These are phyloP conservation scores for Drosophila affinis DNA, from an alignment of 2,888 invertebrate species.

Conservation along the genomic window DNA sequence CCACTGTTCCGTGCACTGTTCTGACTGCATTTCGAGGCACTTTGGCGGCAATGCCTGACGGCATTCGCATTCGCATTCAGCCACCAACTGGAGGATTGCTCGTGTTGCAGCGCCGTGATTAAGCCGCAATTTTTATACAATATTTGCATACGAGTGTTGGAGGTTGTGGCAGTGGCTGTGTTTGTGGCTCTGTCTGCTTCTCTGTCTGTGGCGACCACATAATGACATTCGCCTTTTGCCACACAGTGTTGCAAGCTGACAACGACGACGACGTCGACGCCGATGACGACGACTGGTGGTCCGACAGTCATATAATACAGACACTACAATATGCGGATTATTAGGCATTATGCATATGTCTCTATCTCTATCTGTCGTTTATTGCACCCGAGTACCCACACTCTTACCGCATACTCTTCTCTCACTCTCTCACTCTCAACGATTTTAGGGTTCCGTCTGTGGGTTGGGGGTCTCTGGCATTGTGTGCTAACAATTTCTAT, in stretches of 20 bases:
- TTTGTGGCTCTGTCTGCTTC: background rate
- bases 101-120: conserved; percentile 66
- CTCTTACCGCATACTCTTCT: background rate
- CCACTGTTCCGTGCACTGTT: conserved; percentile 2
- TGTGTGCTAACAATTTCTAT: conserved; percentile 75
- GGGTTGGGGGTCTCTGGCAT: conserved; percentile 31
- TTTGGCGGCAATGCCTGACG: conserved; percentile 60
- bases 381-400: conserved; percentile 7
- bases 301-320: conserved; percentile 59
- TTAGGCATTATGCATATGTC: conserved; percentile 70
- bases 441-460: conserved; percentile 11
- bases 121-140: conserved; percentile 76
- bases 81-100: conserved; percentile 49
- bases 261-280: background rate
- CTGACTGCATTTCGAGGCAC: conserved; percentile 63
- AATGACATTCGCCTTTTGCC: conserved; percentile 70
- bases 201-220: conserved; percentile 48
- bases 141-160: conserved; percentile 53
- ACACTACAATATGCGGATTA: conserved; percentile 78
- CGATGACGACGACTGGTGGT: background rate
- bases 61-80: conserved; percentile 45
- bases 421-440: background rate
- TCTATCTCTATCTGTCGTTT: no score
- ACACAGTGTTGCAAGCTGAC: conserved; percentile 43
- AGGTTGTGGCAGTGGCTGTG: background rate